Percentiles rank a stretch among this genome's conserved stretches.
Evolutionary conservation across 2,888 invertebrate species (phyloP).

Genomic region (Perithous albicinctus): DNA sequence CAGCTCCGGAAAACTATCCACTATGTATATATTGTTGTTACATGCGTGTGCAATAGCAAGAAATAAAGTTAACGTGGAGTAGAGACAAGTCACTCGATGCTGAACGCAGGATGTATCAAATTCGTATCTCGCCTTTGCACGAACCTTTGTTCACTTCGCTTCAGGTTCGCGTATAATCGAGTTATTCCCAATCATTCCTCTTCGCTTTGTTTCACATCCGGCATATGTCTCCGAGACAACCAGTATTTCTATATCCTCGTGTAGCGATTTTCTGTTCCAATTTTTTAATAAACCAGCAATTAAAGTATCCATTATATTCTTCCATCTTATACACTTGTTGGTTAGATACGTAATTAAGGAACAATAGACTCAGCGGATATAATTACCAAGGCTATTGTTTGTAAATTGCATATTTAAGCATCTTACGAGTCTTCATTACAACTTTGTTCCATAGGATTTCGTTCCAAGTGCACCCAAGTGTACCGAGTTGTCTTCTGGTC

Average conservation of each 20-base stretch:
- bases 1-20: not conserved
- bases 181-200: slow-evolving; percentile 1
- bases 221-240: not conserved
- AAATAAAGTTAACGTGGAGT: slow-evolving; percentile 24
- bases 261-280: not conserved
- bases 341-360: not conserved
- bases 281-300: not conserved
- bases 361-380: not conserved
- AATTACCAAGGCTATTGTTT: slow-evolving; percentile 2
- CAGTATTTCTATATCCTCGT: not conserved
- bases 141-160: not conserved
- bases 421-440: not conserved
- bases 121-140: not conserved
- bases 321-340: not conserved
- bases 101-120: slow-evolving; percentile 1
- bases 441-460: not conserved
- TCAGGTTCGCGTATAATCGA: not conserved
- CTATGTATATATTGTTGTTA: not conserved
- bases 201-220: not conserved
- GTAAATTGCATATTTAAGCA: slow-evolving; percentile 3
- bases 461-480: not conserved
- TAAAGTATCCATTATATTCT: not conserved
- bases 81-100: slow-evolving; percentile 10
- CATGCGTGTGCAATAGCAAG: slow-evolving; percentile 1
- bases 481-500: not conserved